These are phyloP conservation scores for Lordiphosa stackelbergi DNA, from an alignment of 1,140 invertebrate species.

Conservation along the genomic window DNA sequence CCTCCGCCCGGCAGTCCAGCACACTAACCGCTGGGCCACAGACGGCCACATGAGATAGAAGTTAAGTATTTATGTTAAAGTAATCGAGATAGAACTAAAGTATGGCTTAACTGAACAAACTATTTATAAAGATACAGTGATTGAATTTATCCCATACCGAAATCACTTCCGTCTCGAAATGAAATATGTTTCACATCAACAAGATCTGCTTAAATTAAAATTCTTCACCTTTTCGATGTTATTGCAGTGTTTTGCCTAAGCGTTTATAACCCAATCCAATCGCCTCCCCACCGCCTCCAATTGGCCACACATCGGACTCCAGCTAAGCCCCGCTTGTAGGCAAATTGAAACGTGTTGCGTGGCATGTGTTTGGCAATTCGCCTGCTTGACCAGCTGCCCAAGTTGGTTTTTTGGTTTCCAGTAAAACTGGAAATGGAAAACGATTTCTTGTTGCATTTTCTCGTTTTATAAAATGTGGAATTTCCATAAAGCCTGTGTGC, in stretches of 20 bases:
- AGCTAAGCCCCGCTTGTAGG: background rate
- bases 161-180: no score
- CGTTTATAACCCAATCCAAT: background rate
- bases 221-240: background rate
- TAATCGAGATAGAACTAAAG: no score
- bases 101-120: no score
- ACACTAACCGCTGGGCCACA: no score
- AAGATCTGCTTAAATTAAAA: no score
- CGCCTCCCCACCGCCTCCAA: background rate
- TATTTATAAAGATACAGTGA: no score
- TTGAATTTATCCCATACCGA: background rate
- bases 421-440: conserved; percentile 64
- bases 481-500: conserved; percentile 54
- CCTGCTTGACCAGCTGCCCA: conserved; percentile 39
- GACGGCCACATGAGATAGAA: no score
- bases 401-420: conserved; percentile 38
- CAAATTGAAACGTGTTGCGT: conserved; percentile 5
- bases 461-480: conserved; percentile 61
- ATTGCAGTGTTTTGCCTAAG: background rate
- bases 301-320: background rate
- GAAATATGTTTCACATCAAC: background rate
- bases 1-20: no score
- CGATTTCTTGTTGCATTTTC: conserved; percentile 56
- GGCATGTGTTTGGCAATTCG: conserved; percentile 28
- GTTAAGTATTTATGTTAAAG: no score